Evolutionary conservation across 2,113 vertebrate species (phyloP).

Genomic region (Vulpes lagopus): DNA sequence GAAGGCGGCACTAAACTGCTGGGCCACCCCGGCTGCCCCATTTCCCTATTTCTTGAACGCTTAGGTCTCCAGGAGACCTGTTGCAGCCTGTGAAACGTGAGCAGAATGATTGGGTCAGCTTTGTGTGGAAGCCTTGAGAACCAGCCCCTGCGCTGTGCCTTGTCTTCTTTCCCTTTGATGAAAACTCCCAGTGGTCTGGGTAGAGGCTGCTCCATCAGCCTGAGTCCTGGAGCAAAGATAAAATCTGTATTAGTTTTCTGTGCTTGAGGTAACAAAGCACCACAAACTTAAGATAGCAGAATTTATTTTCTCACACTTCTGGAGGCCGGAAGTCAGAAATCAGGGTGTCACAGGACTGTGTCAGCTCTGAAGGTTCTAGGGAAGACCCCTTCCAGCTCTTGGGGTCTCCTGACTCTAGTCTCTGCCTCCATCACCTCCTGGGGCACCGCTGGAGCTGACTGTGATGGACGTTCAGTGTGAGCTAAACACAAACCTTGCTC

Average conservation of each 20-base stretch:
- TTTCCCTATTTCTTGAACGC: background rate
- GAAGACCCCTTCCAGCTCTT: background rate
- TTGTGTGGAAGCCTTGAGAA: background rate
- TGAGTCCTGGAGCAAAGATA: too few species aligned
- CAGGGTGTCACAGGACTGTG: background rate
- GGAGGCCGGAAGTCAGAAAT: background rate
- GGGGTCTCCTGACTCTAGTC: background rate
- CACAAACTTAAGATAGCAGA: background rate
- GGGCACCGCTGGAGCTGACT: background rate
- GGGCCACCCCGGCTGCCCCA: too few species aligned
- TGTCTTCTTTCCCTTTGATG: background rate
- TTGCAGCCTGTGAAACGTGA: too few species aligned
- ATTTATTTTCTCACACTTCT: background rate
- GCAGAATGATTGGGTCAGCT: background rate
- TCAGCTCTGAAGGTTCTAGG: too few species aligned
- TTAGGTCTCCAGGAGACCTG: background rate
- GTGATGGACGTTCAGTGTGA: background rate
- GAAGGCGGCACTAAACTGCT: too few species aligned
- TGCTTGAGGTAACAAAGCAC: fast-evolving
- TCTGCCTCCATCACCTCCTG: background rate
- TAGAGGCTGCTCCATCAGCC: background rate
- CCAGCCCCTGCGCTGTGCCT: background rate
- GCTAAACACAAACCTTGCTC: background rate
- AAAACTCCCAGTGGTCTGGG: background rate
- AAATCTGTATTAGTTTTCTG: fast-evolving